phyloP scores from a whole-genome alignment of 2,113 vertebrate species.

The Otus sunia region DNA sequence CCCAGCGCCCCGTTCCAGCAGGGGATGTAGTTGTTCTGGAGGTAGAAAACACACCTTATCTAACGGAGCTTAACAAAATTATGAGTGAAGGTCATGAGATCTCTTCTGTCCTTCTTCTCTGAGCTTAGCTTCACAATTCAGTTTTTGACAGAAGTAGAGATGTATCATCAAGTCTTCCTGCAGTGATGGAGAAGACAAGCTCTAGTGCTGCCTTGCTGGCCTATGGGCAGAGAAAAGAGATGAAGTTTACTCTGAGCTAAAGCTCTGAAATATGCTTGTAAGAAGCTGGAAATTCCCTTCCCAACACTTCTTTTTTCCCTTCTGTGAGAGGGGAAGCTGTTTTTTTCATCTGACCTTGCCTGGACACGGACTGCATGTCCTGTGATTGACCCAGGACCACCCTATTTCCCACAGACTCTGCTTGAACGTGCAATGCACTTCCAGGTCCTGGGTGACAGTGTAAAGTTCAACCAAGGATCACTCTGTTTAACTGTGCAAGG shows the following conservation, averaged over 20 bases:
- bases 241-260: neutral
- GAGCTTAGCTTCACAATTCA: neutral
- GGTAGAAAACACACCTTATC: neutral
- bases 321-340: neutral
- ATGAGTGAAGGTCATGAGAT: neutral
- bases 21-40: neutral
- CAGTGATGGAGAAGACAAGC: neutral
- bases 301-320: neutral
- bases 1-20: neutral
- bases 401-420: slow-evolving; percentile 29
- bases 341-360: neutral
- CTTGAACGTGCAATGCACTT: neutral
- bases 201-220: neutral
- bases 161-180: neutral
- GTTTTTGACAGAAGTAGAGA: neutral
- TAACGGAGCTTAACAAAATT: neutral
- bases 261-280: neutral
- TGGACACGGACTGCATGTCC: neutral
- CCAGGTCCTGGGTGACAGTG: neutral
- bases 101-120: neutral
- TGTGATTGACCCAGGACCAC: neutral
- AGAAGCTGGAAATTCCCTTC: slow-evolving; percentile 7
- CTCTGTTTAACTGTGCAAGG: neutral
- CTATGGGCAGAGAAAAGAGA: neutral
- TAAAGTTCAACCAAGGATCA: slow-evolving; percentile 1